These are phyloP conservation scores for Mamestra brassicae DNA, from an alignment of 2,888 invertebrate species.

Conservation along the genomic window DNA sequence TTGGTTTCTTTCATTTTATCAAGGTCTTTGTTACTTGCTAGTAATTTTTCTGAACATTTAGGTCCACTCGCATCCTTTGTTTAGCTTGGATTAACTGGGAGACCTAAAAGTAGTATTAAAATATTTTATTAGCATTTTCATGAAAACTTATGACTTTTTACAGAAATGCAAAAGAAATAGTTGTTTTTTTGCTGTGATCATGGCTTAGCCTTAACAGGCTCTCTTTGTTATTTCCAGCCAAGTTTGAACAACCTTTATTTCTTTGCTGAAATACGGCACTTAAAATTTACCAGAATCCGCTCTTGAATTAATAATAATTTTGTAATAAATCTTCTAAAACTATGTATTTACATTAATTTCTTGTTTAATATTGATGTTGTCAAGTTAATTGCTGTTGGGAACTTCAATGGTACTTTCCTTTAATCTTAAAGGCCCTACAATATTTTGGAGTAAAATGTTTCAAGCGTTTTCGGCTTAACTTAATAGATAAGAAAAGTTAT, in stretches of 20 bases:
- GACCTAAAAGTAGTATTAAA: background rate
- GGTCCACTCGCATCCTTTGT: background rate
- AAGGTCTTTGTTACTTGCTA: background rate
- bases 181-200: no score
- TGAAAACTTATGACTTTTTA: background rate
- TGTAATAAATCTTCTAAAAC: constrained; percentile 54
- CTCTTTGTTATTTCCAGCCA: no score
- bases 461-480: constrained; percentile 68
- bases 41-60: background rate
- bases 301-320: constrained; percentile 20
- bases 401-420: constrained; percentile 69
- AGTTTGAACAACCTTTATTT: background rate
- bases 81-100: background rate
- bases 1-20: background rate
- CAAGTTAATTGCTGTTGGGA: constrained; percentile 71
- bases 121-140: background rate
- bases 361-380: constrained; percentile 68
- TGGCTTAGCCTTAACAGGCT: no score
- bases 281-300: constrained; percentile 1
- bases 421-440: constrained; percentile 67
- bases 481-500: constrained; percentile 73
- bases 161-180: no score
- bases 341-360: constrained; percentile 63
- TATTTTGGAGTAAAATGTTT: constrained; percentile 72
- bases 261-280: background rate